These are phyloP conservation scores for Florisuga fusca DNA, from an alignment of 2,797 vertebrate genomes.

Conservation along the genomic window DNA sequence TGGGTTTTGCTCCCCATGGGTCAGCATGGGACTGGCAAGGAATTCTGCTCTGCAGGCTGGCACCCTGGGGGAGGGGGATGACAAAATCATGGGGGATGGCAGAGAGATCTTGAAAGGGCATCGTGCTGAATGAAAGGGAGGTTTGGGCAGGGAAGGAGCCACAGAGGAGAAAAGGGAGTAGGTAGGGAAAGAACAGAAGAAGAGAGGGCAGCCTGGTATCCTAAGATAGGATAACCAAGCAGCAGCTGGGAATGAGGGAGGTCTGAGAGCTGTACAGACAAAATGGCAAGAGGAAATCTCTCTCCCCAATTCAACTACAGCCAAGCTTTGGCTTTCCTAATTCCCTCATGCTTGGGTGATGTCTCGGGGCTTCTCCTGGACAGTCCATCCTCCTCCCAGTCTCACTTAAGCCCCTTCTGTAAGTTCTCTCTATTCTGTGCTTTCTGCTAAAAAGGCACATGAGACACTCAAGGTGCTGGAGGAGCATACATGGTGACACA, in stretches of 20 bases:
- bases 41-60: not conserved
- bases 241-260: not conserved
- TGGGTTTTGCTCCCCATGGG: rapidly evolving
- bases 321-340: not conserved
- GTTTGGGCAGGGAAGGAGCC: not conserved
- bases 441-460: not conserved
- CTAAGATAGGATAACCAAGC: not conserved
- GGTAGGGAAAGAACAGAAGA: not conserved
- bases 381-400: not conserved
- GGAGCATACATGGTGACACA: not conserved
- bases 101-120: not conserved
- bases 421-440: not conserved
- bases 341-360: not conserved
- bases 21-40: rapidly evolving
- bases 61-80: too few species aligned
- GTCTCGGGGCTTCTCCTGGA: not conserved
- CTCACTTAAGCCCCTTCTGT: rapidly evolving
- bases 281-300: not conserved
- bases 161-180: rapidly evolving
- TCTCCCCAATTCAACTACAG: not conserved
- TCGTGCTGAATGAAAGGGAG: rapidly evolving
- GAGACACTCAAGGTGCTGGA: not conserved
- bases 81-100: rapidly evolving
- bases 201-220: not conserved
- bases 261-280: not conserved